A percentile compares a stretch with the other conserved stretches of the same genome.
Conservation (phyloP, 2,113 vertebrate species). For the Isurus oxyrinchus region DNA sequence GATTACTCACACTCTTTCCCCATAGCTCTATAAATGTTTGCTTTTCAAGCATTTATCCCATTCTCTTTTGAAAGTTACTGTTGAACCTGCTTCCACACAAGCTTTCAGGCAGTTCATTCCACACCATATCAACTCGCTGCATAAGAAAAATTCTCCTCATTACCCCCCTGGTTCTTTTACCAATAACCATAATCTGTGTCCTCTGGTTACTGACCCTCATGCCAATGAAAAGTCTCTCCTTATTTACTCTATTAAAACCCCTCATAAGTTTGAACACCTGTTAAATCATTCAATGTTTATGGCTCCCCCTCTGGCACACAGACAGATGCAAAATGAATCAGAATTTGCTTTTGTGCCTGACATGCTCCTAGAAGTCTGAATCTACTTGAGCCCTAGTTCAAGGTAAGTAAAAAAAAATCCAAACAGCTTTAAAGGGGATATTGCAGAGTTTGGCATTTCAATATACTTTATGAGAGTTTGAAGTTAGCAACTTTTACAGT, state of each 20-base stretch:
- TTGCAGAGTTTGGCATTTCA: neutral
- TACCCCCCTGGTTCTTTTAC: too few species aligned
- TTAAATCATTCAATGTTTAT: neutral
- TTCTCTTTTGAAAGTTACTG: too few species aligned
- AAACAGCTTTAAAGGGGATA: neutral
- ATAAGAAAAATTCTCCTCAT: neutral
- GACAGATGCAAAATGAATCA: neutral
- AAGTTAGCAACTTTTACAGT: neutral
- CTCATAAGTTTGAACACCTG: neutral
- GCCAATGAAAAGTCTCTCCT: too few species aligned
- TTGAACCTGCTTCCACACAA: too few species aligned
- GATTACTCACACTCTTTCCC: neutral
- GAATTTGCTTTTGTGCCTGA: neutral
- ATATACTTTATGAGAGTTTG: neutral
- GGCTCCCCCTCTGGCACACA: neutral
- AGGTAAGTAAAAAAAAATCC: neutral
- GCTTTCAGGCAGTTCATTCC: neutral
- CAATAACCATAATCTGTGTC: too few species aligned
- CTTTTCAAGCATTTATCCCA: neutral
- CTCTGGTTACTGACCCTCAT: too few species aligned
- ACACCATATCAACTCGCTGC: neutral
- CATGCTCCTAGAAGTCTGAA: neutral
- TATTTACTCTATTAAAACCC: too few species aligned
- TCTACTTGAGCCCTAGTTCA: neutral
- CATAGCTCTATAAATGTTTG: neutral